These are phyloP conservation scores for Parus major DNA, from an alignment of 2,113 vertebrate genomes.

Conservation along the genomic window DNA sequence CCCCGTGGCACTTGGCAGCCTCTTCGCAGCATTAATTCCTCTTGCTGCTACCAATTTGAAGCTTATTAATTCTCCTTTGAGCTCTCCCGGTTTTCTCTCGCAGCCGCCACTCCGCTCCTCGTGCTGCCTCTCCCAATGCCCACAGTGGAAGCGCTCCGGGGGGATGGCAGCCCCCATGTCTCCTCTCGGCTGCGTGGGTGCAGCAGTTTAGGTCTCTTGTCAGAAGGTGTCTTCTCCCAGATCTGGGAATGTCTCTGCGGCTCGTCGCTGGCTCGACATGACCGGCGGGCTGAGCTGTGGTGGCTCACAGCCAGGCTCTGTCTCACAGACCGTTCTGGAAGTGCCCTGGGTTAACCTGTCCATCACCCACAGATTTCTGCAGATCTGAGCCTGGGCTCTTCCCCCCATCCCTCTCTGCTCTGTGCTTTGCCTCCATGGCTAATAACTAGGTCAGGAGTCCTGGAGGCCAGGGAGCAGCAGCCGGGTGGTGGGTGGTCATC, in stretches of 20 bases:
- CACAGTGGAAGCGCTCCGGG: not conserved
- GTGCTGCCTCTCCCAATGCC: not conserved
- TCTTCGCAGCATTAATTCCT: not conserved
- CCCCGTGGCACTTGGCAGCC: not conserved
- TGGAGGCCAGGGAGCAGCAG: not conserved
- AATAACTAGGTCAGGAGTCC: not conserved
- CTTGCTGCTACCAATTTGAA: not conserved
- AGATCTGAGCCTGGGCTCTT: not conserved
- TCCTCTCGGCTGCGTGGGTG: not conserved
- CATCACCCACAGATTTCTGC: not conserved
- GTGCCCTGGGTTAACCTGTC: not conserved
- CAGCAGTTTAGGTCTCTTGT: not conserved
- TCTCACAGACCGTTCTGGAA: fast-evolving
- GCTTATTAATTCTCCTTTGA: not conserved
- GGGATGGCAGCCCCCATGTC: not conserved
- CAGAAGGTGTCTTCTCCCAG: not conserved
- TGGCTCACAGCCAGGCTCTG: not conserved
- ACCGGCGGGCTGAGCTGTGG: not conserved
- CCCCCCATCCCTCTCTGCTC: not conserved
- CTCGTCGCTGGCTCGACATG: not conserved
- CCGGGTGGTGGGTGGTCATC: not conserved
- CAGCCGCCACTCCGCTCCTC: not conserved
- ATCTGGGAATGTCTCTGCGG: not conserved
- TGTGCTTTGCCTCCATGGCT: not conserved
- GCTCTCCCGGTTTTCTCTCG: not conserved